Conservation (phyloP, 2,888 invertebrate species). For the Napeogenes sylphis region DNA sequence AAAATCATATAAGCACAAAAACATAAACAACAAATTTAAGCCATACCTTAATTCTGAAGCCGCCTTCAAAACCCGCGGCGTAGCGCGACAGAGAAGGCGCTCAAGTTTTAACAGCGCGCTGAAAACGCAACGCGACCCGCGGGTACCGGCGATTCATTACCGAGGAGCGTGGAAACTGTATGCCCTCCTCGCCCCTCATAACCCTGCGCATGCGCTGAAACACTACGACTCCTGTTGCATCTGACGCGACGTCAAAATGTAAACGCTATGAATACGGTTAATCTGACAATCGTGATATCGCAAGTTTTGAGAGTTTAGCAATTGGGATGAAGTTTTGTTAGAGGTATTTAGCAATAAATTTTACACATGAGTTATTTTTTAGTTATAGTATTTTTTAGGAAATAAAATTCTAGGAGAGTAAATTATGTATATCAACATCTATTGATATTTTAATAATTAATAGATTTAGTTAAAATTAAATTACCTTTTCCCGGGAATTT, state of each 20-base stretch:
- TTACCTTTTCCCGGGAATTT: no score
- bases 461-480: no score
- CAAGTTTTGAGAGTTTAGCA: conserved; percentile 43
- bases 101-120: conserved; percentile 67
- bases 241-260: conserved; percentile 70
- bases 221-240: conserved; percentile 74
- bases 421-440: no score
- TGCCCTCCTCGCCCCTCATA: conserved; percentile 45
- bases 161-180: conserved; percentile 70
- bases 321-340: no score
- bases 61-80: conserved; percentile 35
- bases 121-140: conserved; percentile 70
- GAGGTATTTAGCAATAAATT: neutral
- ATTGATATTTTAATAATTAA: no score
- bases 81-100: conserved; percentile 63
- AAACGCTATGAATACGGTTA: conserved; percentile 73
- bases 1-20: no score
- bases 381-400: no score
- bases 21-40: conserved; percentile 1
- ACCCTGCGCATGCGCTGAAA: conserved; percentile 54
- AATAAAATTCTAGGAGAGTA: no score
- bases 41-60: conserved; percentile 31
- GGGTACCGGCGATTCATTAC: conserved; percentile 75
- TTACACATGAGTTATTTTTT: neutral
- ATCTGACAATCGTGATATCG: conserved; percentile 66